Percentiles rank a stretch among this genome's conserved stretches.
These are phyloP conservation scores for Ornithoptera alexandrae DNA, from an alignment of 2,888 invertebrate genomes.

Conservation along the genomic window DNA sequence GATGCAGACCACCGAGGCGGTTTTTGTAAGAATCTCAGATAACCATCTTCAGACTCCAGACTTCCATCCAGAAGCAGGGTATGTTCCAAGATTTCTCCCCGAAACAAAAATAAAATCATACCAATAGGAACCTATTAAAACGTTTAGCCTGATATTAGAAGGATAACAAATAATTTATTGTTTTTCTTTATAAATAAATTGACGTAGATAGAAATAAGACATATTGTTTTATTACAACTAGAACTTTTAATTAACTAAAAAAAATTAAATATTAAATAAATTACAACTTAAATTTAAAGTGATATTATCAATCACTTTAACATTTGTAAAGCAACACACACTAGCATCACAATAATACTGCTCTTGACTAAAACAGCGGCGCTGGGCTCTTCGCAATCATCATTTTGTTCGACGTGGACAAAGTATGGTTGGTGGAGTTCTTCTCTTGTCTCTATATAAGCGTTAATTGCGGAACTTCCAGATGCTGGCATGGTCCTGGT, in stretches of 20 bases:
- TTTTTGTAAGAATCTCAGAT: too few relatives aligned
- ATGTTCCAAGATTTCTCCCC: too few relatives aligned
- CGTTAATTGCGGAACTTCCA: conserved; percentile 43
- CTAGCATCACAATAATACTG: conserved; percentile 58
- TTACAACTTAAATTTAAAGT: conserved; percentile 8
- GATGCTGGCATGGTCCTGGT: conserved; percentile 42
- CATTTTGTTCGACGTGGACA: conserved; percentile 47
- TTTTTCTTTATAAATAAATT: background rate
- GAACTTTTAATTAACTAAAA: conserved; percentile 14
- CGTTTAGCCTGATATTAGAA: too few relatives aligned
- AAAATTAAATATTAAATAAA: conserved; percentile 17
- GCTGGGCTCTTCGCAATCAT: conserved; percentile 59
- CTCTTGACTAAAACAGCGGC: conserved; percentile 53
- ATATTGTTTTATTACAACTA: background rate
- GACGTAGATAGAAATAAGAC: conserved; percentile 8
- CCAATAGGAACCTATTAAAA: too few relatives aligned
- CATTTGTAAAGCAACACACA: conserved; percentile 51
- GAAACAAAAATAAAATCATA: too few relatives aligned
- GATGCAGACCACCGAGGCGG: too few relatives aligned
- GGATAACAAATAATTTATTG: too few relatives aligned
- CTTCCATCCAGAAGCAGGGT: too few relatives aligned
- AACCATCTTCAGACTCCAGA: too few relatives aligned
- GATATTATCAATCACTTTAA: conserved; percentile 36
- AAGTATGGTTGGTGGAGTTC: conserved; percentile 61
- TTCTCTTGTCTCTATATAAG: conserved; percentile 40